Conservation (phyloP, 2,888 invertebrate species). For the Hetaerina titia region DNA sequence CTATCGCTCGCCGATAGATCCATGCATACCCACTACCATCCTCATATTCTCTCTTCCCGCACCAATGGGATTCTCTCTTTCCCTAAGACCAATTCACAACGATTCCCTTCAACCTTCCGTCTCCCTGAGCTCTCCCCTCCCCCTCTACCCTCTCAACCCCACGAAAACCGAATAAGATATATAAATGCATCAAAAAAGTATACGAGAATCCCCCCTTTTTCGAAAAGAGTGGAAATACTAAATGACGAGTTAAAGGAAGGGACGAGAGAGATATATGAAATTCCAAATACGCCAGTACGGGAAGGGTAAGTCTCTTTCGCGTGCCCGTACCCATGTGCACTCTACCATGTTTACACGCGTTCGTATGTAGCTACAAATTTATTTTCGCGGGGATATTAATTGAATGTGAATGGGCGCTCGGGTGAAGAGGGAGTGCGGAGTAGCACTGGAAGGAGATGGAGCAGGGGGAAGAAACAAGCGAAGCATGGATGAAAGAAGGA, state of each 20-base stretch:
- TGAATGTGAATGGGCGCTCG: constrained; percentile 35
- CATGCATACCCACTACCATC: too few species aligned
- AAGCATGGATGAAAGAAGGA: constrained; percentile 41
- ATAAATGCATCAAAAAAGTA: background rate
- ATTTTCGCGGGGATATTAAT: constrained; percentile 24
- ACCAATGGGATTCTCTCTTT: too few species aligned
- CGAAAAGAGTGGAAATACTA: background rate
- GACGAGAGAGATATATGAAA: background rate
- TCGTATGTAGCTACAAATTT: background rate
- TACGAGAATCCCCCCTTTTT: background rate
- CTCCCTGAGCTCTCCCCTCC: background rate
- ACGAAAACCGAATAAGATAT: background rate
- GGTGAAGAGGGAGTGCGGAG: background rate
- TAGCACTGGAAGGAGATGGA: background rate
- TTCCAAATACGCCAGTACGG: background rate
- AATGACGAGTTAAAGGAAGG: background rate
- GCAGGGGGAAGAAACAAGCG: background rate
- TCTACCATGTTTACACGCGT: background rate
- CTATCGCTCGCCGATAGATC: too few species aligned
- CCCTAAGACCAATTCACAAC: too few species aligned
- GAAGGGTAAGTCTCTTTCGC: background rate
- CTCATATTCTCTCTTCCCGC: too few species aligned
- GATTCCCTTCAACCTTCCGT: constrained; percentile 7
- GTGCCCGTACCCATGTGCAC: background rate
- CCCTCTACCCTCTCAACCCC: background rate